Evolutionary conservation across 2,113 vertebrate genomes (phyloP).

Genomic region (Brachyhypopomus occidentalis): DNA sequence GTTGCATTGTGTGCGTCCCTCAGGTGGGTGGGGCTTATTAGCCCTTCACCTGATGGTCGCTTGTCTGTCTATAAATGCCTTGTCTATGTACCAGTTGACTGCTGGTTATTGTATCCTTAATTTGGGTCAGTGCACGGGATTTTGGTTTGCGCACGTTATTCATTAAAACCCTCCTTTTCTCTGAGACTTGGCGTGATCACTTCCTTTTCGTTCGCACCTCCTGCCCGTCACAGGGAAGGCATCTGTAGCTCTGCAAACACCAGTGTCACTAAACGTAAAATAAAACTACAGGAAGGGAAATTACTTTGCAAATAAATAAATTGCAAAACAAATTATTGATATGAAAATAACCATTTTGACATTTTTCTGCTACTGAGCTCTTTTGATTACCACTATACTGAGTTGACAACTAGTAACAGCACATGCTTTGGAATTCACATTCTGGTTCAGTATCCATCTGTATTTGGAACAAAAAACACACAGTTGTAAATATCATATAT

Average conservation of each 20-base stretch:
- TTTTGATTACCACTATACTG: conserved; percentile 15
- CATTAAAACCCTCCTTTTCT: too few relatives aligned
- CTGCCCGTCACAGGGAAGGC: conserved; percentile 2
- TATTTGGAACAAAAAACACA: background rate
- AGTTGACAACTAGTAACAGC: background rate
- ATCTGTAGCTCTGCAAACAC: background rate
- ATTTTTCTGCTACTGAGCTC: background rate
- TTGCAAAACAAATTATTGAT: background rate
- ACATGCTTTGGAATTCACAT: conserved; percentile 33
- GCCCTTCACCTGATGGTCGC: too few relatives aligned
- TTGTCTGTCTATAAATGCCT: too few relatives aligned
- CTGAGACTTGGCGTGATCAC: too few relatives aligned
- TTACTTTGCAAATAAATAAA: background rate
- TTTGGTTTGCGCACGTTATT: too few relatives aligned
- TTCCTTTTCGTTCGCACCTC: too few relatives aligned
- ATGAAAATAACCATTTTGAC: background rate
- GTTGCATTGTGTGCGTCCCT: too few relatives aligned
- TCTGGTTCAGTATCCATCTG: background rate
- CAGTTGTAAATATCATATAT: background rate
- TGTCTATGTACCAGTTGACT: too few relatives aligned
- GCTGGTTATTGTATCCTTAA: too few relatives aligned
- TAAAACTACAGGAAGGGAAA: background rate
- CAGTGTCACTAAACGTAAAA: conserved; percentile 4
- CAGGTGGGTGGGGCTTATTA: too few relatives aligned
- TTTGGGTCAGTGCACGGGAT: too few relatives aligned